Conservation (phyloP, 1,140 invertebrate genomes). For the Leucophenga varia region DNA sequence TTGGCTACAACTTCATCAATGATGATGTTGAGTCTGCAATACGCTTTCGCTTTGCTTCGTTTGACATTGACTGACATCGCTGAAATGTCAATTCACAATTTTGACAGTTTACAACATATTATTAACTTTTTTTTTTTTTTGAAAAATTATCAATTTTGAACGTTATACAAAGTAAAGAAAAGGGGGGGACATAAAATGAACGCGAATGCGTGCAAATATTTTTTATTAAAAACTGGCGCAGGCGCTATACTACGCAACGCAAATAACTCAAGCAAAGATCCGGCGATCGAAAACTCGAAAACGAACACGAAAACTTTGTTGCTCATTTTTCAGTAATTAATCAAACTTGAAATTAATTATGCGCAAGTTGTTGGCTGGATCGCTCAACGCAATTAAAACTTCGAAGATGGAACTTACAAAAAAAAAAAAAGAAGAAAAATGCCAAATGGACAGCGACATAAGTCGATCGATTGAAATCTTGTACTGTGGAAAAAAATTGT, state of each 20-base stretch:
- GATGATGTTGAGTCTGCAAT: too few species aligned
- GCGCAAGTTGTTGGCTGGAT: conserved; percentile 10
- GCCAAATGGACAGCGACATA: too few species aligned
- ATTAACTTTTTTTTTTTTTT: conserved; percentile 20
- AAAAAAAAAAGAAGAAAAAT: neutral
- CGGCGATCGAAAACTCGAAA: neutral
- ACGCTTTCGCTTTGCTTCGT: too few species aligned
- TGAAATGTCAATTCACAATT: conserved; percentile 9
- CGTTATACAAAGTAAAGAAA: too few species aligned
- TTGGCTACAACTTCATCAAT: neutral
- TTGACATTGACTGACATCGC: neutral
- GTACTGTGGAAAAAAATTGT: neutral
- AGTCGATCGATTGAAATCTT: too few species aligned
- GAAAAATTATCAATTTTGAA: conserved; percentile 1
- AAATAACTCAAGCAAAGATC: too few species aligned
- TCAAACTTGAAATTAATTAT: conserved; percentile 34
- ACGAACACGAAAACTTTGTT: neutral
- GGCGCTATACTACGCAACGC: too few species aligned
- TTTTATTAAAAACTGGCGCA: neutral
- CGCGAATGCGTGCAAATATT: conserved; percentile 3
- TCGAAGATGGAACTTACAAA: neutral
- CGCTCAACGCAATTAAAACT: conserved; percentile 1
- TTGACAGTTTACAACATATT: conserved; percentile 25
- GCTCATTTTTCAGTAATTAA: conserved; percentile 18
- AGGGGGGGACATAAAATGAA: neutral